phyloP scores from a whole-genome alignment of 2,113 vertebrate genomes.

The Oxyura jamaicensis region DNA sequence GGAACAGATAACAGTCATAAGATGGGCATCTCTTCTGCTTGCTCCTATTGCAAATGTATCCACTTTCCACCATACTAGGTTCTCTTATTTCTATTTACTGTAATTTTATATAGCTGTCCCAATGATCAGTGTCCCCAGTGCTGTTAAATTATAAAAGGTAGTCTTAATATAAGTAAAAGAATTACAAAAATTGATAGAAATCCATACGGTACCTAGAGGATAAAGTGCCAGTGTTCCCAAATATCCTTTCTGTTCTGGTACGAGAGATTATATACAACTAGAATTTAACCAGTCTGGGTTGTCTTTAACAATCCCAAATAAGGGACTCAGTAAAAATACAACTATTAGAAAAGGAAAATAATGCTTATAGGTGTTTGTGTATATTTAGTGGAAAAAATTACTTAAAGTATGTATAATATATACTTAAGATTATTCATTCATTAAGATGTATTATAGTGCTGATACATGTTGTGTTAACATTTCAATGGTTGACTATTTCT shows the following conservation, averaged over 20 bases:
- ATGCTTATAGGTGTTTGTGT: not conserved
- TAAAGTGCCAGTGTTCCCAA: not conserved
- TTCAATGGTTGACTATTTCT: not conserved
- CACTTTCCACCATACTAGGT: not conserved
- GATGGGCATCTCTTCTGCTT: not conserved
- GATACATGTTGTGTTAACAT: not conserved
- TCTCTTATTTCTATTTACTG: not conserved
- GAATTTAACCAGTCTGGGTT: constrained; percentile 16
- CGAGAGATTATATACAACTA: not conserved
- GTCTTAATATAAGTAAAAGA: not conserved
- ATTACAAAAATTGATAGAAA: not conserved
- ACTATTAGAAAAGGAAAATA: not conserved
- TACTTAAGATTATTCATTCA: not conserved
- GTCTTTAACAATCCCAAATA: not conserved
- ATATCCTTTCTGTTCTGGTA: not conserved
- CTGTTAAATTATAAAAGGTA: not conserved
- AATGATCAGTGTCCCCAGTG: not conserved
- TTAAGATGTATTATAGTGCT: not conserved
- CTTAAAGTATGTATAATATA: not conserved
- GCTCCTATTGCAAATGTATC: not conserved
- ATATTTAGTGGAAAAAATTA: not conserved
- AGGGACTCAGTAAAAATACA: not conserved
- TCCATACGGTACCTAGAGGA: not conserved
- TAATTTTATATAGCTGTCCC: fast-evolving
- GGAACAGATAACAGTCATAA: not conserved